phyloP scores from a whole-genome alignment of 1,140 invertebrate species.

The Oedothorax gibbosus region DNA sequence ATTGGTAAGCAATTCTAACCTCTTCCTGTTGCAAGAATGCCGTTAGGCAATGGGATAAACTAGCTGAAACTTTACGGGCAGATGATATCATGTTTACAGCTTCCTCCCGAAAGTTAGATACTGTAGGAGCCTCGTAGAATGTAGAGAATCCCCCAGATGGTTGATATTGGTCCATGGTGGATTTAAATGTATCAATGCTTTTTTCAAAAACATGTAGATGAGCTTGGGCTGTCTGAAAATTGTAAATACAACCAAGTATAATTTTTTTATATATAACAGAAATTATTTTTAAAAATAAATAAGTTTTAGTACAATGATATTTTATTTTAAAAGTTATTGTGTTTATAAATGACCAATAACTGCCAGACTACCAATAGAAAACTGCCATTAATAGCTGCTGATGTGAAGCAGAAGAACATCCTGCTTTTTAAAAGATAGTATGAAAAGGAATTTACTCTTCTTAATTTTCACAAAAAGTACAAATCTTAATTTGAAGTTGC shows the following conservation, averaged over 20 bases:
- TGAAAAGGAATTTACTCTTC: no score
- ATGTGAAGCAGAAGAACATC: no score
- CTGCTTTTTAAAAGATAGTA: no score
- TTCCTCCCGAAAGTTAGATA: not conserved
- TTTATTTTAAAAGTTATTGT: no score
- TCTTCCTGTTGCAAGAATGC: conserved; percentile 73
- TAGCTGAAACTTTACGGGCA: conserved; percentile 48
- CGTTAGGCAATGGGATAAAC: conserved; percentile 70
- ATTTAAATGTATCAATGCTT: conserved; percentile 68
- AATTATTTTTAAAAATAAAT: no score
- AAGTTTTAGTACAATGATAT: no score
- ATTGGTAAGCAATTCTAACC: conserved; percentile 64
- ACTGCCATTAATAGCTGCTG: no score
- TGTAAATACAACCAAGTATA: not conserved
- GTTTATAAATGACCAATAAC: no score
- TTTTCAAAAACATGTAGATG: conserved; percentile 75
- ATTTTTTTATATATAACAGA: no score
- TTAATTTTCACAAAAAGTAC: no score
- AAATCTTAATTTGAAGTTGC: no score
- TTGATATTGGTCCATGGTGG: not conserved
- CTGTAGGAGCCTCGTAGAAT: not conserved
- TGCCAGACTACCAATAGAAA: no score
- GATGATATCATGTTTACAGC: conserved; percentile 22
- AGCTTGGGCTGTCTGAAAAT: conserved; percentile 74
- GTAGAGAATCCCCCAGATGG: not conserved